Evolutionary conservation across 2,888 invertebrate genomes (phyloP), one percentile per base, ranked within the genome.

Genomic region (Drosophila fungiperda): DNA sequence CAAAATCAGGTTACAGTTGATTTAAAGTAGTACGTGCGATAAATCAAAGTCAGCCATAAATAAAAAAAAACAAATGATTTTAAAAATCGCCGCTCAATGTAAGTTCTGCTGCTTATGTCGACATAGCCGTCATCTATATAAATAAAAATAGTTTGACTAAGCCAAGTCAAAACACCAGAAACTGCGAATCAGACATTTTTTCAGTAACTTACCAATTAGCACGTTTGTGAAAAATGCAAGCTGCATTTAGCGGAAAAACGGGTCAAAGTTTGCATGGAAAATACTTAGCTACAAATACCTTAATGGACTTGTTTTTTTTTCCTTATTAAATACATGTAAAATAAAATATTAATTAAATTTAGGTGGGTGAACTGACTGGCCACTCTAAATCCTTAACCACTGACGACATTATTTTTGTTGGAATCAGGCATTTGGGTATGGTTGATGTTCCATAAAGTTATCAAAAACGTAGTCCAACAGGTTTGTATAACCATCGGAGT

Each of bases 21-120:
- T 52, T 20, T 20, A 0, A 8, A 35, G 35, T 5, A n/a, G 35
- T 15, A 17, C 32, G 32, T 36, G 40, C 20, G 48, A 55, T 68
- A 63, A 54, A 35, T 45, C 32, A 50, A 54, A 62, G 67, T 67
- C 38, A 60, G 59, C 55, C 48, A 55, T 45, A 59, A 71, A 63
- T 68, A 68, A 57, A 73, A 52, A 68, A 57, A 73, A 52, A 36
- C 57, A 50, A 77, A 77, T 67, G 17, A 53, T 35, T 20, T 53
- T 17, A 35, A 53, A 53, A 23, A 53, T 53, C 2, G 23, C 3
- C 8, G 33, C 15, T 8, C 20, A 33, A 15, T 20, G 32, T 52
- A 3, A 7, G 12, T 15, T 32, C 20, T 4, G 12, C 32, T 12
- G 52, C 11, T 52, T n/a, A 33, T 20, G 20, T 1, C 6, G 12